A percentile compares a stretch with the other conserved stretches of the same genome.
Evolutionary conservation across 35 echinoderm and acorn worm species (phyloP).

Genomic region (Heliocidaris tuberculata): DNA sequence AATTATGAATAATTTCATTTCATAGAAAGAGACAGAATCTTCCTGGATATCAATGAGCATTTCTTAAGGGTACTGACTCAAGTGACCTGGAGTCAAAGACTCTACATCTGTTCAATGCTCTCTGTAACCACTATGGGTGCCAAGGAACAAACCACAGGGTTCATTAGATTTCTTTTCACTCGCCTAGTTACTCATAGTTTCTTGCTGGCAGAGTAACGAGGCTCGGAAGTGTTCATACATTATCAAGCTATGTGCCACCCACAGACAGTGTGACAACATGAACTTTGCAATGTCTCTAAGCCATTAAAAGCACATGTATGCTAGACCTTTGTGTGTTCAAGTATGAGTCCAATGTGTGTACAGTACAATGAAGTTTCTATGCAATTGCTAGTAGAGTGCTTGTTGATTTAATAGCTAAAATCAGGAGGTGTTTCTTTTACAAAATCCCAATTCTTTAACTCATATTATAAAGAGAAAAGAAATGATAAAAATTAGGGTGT

Average conservation of each 20-base stretch:
- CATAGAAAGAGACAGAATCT: background rate
- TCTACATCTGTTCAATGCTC: background rate
- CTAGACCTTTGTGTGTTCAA: background rate
- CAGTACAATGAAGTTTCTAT: too few species aligned
- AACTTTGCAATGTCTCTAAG: background rate
- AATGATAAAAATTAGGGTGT: too few species aligned
- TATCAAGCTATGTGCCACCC: constrained; percentile 8
- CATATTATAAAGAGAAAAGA: too few species aligned
- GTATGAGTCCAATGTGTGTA: too few species aligned
- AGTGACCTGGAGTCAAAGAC: background rate
- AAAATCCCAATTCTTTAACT: too few species aligned
- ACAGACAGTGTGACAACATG: background rate
- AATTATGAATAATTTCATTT: background rate
- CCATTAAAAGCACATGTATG: background rate
- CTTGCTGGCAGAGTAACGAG: constrained; percentile 8
- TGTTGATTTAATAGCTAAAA: too few species aligned
- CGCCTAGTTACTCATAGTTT: constrained; percentile 11
- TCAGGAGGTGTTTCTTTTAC: too few species aligned
- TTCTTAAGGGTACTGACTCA: background rate
- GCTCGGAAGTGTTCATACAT: constrained; percentile 8
- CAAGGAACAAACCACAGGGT: background rate
- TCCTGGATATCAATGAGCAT: constrained; percentile 8
- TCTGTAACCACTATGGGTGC: background rate
- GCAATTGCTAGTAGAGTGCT: too few species aligned
- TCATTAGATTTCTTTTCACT: background rate